Evolutionary conservation across 2,113 vertebrate genomes (phyloP), one percentile per base, ranked within the genome.

Genomic region (Larimichthys polyactis): DNA sequence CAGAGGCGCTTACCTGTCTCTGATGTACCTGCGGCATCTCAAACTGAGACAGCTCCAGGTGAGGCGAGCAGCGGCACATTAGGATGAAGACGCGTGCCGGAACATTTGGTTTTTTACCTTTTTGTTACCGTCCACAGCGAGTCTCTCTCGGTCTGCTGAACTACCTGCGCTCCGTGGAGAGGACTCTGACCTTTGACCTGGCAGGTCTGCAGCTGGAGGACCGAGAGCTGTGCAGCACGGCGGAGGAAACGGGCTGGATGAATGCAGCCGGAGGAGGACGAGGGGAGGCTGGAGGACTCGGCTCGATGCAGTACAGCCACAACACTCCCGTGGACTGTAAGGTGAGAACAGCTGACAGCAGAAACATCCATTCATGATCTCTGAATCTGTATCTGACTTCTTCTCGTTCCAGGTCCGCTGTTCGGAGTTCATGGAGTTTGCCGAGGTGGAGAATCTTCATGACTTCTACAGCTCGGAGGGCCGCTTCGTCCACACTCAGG

Each of bases 101-200:
- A 36, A 1, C 59, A 12, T 40, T 40, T 40, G 60, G 6, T 19
- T 43, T 68, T 24, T 27, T 27, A 12, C 44, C 48, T 29, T 7
- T 27, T 44, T 36, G 5, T 36, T 7, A 1, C 20, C 5, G 0
- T 27, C 32, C 29, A 5, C 84, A 96, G 94, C 16, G 27, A 17
- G 43, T 78, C 54, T 94, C 92, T 65, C 87, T 97, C 59, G 95
- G 93, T 36, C 86, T 95, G 77, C 89, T 96, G 59, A 96, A 94
- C 89, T 96, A 93, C 83, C 95, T 96, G 88, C 94, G 92, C 77
- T 96, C 96, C 0, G 7, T 95, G 55, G 95, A 97, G 80, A 88
- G 93, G 85, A 96, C 90, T 1, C 69, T 96, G 71, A 95, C 90
- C 0, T 94, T 95, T 79, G 95, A 94, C 54, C 87, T 91, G 1